These are phyloP conservation scores for Catocala sponsa DNA, from an alignment of 2,888 invertebrate genomes.

Conservation along the genomic window DNA sequence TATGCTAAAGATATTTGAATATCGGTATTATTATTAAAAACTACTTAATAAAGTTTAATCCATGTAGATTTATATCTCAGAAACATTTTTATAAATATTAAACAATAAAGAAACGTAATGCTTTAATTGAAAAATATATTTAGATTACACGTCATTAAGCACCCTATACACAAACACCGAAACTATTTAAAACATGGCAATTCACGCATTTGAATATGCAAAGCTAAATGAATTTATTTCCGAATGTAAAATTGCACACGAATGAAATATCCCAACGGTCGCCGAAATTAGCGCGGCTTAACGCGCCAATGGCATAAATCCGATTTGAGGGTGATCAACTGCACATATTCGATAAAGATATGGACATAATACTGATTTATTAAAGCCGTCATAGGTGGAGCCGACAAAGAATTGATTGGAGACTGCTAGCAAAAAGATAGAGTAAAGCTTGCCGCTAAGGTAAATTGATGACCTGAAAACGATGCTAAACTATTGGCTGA, in stretches of 20 bases:
- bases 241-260: slow-evolving; percentile 45
- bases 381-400: slow-evolving; percentile 9
- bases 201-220: slow-evolving; percentile 33
- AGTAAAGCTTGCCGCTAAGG: no score
- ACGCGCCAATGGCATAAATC: slow-evolving; percentile 58
- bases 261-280: slow-evolving; percentile 49
- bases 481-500: no score
- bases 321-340: slow-evolving; percentile 52
- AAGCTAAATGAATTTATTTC: slow-evolving; percentile 48
- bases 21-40: not conserved
- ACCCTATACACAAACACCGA: not conserved
- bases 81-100: no score
- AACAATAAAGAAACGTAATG: no score
- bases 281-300: slow-evolving; percentile 59
- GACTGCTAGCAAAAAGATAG: no score
- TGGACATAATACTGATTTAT: slow-evolving; percentile 29
- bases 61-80: no score
- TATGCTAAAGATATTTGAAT: slow-evolving; percentile 7
- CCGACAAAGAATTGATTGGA: not conserved
- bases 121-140: no score
- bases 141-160: not conserved
- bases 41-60: no score
- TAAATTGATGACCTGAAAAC: no score
- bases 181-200: not conserved
- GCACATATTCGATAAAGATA: slow-evolving; percentile 47